phyloP scores from a whole-genome alignment of 2,888 invertebrate species.

The Cylloceria caligata region DNA sequence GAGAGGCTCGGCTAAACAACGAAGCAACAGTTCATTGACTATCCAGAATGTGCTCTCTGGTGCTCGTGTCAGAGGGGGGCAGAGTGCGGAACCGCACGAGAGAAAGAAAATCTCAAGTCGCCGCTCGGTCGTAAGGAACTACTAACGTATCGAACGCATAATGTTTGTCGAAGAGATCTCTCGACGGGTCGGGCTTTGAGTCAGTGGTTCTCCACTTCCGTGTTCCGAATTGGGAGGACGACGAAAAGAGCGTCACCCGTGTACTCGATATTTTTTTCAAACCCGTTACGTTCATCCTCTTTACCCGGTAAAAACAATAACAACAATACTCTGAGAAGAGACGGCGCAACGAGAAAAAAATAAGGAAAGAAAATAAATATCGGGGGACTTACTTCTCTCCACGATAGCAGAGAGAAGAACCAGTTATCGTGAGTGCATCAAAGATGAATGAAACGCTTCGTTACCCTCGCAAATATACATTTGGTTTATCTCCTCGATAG shows the following conservation, averaged over 20 bases:
- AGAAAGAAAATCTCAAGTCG: constrained; percentile 21
- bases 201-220: constrained; percentile 63
- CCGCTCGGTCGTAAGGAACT: constrained; percentile 40
- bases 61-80: neutral
- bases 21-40: constrained; percentile 71
- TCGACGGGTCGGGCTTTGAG: constrained; percentile 53
- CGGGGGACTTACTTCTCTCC: too few species aligned
- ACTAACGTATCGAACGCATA: constrained; percentile 56
- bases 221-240: too few species aligned
- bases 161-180: constrained; percentile 56
- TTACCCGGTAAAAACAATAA: neutral
- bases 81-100: constrained; percentile 26
- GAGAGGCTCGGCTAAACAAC: constrained; percentile 43
- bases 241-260: too few species aligned
- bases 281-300: neutral
- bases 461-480: constrained; percentile 55
- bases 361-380: neutral
- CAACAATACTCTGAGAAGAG: neutral
- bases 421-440: constrained; percentile 58
- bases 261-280: neutral
- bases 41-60: constrained; percentile 67
- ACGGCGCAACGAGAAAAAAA: neutral
- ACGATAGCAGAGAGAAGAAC: constrained; percentile 1
- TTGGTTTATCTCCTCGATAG: neutral
- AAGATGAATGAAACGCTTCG: constrained; percentile 62